Conservation (phyloP, 2,113 vertebrate species). For the Pyrgilauda ruficollis region DNA sequence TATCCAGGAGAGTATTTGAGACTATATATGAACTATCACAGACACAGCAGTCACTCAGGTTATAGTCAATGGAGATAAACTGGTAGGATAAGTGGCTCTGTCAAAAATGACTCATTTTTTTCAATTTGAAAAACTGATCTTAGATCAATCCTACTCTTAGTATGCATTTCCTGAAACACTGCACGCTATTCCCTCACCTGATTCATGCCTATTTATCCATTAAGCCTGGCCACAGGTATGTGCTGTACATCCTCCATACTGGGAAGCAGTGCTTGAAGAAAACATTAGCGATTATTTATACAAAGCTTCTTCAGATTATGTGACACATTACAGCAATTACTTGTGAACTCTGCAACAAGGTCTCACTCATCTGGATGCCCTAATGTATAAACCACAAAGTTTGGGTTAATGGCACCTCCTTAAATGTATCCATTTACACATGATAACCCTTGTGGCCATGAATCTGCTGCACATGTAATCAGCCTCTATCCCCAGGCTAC, state of each 20-base stretch:
- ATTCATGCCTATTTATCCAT: background rate
- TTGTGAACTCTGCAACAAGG: background rate
- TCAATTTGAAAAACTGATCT: background rate
- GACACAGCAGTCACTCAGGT: background rate
- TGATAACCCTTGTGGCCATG: background rate
- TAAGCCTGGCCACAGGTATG: background rate
- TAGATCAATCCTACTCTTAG: background rate
- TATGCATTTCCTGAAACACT: background rate
- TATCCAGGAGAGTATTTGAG: background rate
- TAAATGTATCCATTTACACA: background rate
- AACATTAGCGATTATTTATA: background rate
- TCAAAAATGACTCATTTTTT: background rate
- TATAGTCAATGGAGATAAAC: background rate
- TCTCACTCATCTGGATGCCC: background rate
- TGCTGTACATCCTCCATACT: background rate
- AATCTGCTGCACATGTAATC: background rate
- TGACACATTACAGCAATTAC: background rate
- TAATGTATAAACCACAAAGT: background rate
- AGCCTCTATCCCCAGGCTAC: background rate
- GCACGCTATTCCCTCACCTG: background rate
- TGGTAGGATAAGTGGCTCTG: background rate
- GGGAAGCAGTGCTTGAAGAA: background rate
- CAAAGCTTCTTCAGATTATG: background rate
- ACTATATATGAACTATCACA: background rate
- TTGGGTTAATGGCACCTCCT: background rate